These are phyloP conservation scores for Bolinopsis microptera DNA, from an alignment of 37 sponge, comb jelly and placozoan genomes.

Conservation along the genomic window DNA sequence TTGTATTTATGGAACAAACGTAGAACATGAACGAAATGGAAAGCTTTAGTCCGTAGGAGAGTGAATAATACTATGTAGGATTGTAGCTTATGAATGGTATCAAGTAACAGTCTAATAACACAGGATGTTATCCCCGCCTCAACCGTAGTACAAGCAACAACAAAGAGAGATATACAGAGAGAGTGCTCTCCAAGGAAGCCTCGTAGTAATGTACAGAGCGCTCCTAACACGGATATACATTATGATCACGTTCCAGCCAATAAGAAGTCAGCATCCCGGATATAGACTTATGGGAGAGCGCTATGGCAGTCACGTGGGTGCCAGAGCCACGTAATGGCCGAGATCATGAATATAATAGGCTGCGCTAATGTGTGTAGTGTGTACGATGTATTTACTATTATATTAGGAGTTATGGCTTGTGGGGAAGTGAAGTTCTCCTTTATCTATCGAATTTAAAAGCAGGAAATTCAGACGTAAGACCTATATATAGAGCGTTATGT, in stretches of 20 bases:
- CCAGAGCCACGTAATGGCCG: background rate
- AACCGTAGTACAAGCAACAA: background rate
- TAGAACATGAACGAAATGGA: no score
- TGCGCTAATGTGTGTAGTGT: background rate
- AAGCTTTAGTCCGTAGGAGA: no score
- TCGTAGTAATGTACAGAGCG: background rate
- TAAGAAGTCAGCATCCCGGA: background rate
- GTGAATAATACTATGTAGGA: no score
- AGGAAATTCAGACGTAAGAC: no score
- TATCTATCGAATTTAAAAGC: no score
- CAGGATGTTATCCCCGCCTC: no score
- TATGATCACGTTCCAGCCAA: background rate
- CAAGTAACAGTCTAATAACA: no score
- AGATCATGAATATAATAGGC: background rate
- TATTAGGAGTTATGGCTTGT: no score
- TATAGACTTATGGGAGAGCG: background rate
- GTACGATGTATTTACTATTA: background rate
- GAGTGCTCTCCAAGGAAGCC: background rate
- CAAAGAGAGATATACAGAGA: background rate
- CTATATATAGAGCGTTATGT: no score
- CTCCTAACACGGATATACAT: background rate
- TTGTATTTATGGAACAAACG: no score
- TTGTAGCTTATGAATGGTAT: no score
- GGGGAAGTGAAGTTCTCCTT: no score
- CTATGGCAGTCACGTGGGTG: background rate